Conservation (phyloP, 2,113 vertebrate species). For the Phaetusa simplex region DNA sequence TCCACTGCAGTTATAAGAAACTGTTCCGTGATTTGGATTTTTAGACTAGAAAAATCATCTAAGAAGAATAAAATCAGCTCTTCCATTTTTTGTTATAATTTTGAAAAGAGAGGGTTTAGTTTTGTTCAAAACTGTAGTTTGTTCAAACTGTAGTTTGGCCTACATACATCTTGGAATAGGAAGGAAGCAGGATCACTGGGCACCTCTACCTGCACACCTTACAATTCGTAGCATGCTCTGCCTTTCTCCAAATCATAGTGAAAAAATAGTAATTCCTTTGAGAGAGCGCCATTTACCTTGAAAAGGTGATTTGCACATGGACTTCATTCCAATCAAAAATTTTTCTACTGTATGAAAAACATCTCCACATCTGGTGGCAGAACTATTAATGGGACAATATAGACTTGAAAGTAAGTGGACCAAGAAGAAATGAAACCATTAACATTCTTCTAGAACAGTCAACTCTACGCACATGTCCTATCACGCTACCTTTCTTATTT, state of each 20-base stretch:
- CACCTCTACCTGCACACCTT: accelerated
- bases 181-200: neutral
- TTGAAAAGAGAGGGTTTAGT: neutral
- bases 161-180: neutral
- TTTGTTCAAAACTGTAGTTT: neutral
- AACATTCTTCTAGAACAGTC: neutral
- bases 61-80: neutral
- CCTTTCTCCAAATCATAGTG: neutral
- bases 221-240: neutral
- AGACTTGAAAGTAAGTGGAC: neutral
- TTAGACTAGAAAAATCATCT: neutral
- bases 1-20: neutral
- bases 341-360: neutral
- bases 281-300: neutral
- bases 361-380: neutral
- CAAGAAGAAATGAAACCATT: neutral
- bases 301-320: neutral
- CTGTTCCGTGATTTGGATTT: no score
- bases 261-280: neutral
- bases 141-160: neutral
- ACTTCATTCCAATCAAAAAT: neutral
- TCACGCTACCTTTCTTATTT: neutral
- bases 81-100: neutral
- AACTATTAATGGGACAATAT: neutral
- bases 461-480: neutral